Evolutionary conservation across 2,113 vertebrate genomes (phyloP).

Genomic region (Fulica atra): DNA sequence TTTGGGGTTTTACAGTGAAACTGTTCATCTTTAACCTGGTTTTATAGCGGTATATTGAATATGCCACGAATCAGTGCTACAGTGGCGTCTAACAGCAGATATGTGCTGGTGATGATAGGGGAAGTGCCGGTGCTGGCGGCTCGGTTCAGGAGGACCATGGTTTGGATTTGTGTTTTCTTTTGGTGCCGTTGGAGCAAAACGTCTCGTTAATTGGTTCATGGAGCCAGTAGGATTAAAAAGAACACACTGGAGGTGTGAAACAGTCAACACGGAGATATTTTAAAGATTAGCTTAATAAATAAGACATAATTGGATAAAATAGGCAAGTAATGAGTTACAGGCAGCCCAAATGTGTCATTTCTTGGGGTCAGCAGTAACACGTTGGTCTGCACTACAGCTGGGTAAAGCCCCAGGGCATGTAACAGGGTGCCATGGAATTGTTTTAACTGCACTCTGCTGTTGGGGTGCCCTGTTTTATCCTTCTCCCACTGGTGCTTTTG

Average conservation of each 20-base stretch:
- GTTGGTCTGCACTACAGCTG: neutral
- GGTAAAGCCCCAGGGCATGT: neutral
- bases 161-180: neutral
- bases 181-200: neutral
- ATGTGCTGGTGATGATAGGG: neutral
- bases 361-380: neutral
- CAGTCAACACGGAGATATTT: neutral
- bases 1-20: slow-evolving; percentile 38
- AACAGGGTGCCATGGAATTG: neutral
- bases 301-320: slow-evolving; percentile 9
- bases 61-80: slow-evolving; percentile 11
- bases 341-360: neutral
- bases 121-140: neutral
- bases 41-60: slow-evolving; percentile 23
- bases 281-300: slow-evolving; percentile 24
- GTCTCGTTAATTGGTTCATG: slow-evolving; percentile 19
- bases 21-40: slow-evolving; percentile 31
- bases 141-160: neutral
- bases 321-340: neutral
- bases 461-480: neutral
- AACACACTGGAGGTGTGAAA: neutral
- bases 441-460: neutral
- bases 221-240: neutral
- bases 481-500: neutral
- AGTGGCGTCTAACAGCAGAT: neutral